Conservation (phyloP, 2,113 vertebrate genomes). For the Crypturellus undulatus region DNA sequence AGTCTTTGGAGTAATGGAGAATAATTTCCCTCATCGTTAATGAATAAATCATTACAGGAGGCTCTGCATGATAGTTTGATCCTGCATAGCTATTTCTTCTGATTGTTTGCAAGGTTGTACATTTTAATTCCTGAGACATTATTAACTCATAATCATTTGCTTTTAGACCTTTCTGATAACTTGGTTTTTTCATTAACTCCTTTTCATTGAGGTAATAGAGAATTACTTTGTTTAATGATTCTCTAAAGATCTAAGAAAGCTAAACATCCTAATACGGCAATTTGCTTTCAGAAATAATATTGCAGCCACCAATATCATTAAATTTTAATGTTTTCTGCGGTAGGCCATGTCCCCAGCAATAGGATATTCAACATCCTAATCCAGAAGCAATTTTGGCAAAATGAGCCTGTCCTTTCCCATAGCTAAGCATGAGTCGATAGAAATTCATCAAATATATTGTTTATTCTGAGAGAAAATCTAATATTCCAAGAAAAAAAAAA, state of each 20-base stretch:
- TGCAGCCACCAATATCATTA: conserved; percentile 23
- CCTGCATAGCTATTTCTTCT: conserved; percentile 20
- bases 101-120: conserved; percentile 36
- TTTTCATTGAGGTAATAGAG: conserved; percentile 30
- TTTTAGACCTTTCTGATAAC: conserved; percentile 67
- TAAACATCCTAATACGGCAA: conserved; percentile 6
- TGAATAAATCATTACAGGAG: conserved; percentile 33
- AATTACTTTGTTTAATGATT: conserved; percentile 62
- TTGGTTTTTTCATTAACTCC: conserved; percentile 51
- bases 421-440: background rate
- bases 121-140: conserved; percentile 53
- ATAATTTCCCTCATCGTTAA: conserved; percentile 51
- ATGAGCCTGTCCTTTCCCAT: conserved; percentile 12
- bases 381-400: conserved; percentile 30
- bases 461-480: conserved; percentile 2
- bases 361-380: background rate
- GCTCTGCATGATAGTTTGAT: conserved; percentile 43
- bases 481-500: background rate
- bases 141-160: conserved; percentile 60
- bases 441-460: background rate
- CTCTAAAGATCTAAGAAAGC: conserved; percentile 15
- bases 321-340: conserved; percentile 41
- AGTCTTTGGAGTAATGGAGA: conserved; percentile 48
- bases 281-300: conserved; percentile 50
- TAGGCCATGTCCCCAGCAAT: conserved; percentile 9